Conservation (phyloP, 2,113 vertebrate species). For the Ochotona princeps region DNA sequence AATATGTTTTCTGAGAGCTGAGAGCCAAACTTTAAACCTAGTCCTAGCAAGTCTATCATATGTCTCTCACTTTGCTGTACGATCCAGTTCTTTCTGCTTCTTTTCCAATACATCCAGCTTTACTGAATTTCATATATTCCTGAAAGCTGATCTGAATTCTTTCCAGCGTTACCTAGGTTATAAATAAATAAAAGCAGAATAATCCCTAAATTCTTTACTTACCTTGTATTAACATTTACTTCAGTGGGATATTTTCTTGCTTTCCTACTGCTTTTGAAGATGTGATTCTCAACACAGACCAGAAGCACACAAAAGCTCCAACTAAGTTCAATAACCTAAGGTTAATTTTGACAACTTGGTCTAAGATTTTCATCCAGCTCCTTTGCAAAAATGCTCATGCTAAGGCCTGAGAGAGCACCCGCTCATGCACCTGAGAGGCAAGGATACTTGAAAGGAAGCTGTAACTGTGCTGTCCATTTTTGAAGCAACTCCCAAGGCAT, state of each 20-base stretch:
- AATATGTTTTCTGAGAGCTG: neutral
- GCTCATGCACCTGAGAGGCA: neutral
- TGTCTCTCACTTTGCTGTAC: neutral
- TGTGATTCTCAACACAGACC: neutral
- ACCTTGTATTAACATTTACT: constrained; percentile 1
- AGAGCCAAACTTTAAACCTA: neutral
- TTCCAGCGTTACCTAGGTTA: neutral
- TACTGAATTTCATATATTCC: neutral
- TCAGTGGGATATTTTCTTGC: neutral
- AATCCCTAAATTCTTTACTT: constrained; percentile 28
- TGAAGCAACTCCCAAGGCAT: neutral
- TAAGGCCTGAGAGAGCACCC: neutral
- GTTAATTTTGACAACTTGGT: neutral
- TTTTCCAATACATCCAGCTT: neutral
- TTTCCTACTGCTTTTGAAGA: constrained; percentile 33
- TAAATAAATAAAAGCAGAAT: constrained; percentile 45
- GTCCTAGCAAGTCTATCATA: neutral
- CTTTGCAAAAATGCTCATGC: neutral
- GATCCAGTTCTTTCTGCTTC: neutral
- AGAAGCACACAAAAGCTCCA: neutral
- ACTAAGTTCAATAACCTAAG: neutral
- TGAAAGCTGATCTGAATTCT: neutral
- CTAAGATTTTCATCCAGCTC: neutral
- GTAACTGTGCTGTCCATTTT: neutral
- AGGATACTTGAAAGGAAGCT: constrained; percentile 6